Percentiles rank a stretch among this genome's conserved stretches.
Evolutionary conservation across 2,888 invertebrate genomes (phyloP).

Genomic region (Sclerodermus sp.): DNA sequence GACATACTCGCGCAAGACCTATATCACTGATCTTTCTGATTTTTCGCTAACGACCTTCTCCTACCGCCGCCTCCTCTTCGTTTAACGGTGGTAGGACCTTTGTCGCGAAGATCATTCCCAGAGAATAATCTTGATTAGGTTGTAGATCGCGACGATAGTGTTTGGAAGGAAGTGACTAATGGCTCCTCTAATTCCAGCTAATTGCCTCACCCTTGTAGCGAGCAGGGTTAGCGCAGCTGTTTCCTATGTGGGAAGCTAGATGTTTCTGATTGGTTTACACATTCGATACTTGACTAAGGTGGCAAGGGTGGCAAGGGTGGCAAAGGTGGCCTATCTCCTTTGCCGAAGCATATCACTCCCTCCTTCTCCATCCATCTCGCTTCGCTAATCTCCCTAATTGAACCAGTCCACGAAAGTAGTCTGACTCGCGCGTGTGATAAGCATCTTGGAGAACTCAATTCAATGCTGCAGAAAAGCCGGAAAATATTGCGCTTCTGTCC

Average conservation of each 20-base stretch:
- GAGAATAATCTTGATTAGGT: too few species aligned
- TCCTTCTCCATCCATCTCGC: background rate
- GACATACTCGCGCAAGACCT: too few species aligned
- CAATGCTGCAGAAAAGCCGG: too few species aligned
- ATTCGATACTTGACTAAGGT: conserved; percentile 27
- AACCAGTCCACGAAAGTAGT: conserved; percentile 9
- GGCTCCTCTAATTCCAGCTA: conserved; percentile 42
- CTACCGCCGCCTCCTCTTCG: too few species aligned
- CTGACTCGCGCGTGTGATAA: background rate
- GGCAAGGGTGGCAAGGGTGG: background rate
- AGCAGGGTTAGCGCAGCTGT: too few species aligned
- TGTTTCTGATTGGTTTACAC: conserved; percentile 30
- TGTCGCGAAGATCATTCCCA: too few species aligned
- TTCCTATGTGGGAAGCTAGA: conserved; percentile 11
- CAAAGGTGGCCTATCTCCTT: conserved; percentile 26
- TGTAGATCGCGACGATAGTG: conserved; percentile 1
- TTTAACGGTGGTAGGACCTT: too few species aligned
- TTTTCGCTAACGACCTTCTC: too few species aligned
- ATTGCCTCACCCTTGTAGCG: conserved; percentile 22
- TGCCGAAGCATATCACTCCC: conserved; percentile 18
- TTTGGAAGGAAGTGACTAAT: conserved; percentile 34
- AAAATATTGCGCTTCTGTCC: too few species aligned
- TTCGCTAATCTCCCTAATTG: conserved; percentile 35
- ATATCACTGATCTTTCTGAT: too few species aligned
- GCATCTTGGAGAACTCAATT: too few species aligned